Conservation (phyloP, 2,113 vertebrate species). For the Numida meleagris region DNA sequence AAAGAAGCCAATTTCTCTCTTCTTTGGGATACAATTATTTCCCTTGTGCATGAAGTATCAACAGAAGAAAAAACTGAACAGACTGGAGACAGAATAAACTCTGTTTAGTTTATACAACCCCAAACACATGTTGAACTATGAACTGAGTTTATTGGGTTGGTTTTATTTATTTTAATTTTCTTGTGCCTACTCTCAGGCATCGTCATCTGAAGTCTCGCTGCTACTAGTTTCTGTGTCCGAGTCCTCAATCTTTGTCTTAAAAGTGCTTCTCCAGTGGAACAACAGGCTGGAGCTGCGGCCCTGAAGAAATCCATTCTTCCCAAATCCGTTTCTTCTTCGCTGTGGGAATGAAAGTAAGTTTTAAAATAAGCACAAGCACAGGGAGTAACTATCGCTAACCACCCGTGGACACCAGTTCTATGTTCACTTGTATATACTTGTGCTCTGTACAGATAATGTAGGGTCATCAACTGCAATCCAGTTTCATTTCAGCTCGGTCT, state of each 20-base stretch:
- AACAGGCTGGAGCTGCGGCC: constrained; percentile 88
- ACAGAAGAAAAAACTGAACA: constrained; percentile 80
- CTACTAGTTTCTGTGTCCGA: constrained; percentile 96
- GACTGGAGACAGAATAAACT: constrained; percentile 82
- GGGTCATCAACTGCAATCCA: neutral
- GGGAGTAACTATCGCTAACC: neutral
- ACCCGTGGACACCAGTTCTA: neutral
- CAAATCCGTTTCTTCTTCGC: constrained; percentile 94
- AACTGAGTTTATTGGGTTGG: constrained; percentile 78
- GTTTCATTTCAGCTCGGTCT: neutral
- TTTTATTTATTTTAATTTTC: constrained; percentile 71
- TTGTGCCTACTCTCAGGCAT: constrained; percentile 86
- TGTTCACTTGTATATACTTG: neutral
- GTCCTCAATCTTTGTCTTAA: constrained; percentile 89
- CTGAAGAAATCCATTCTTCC: constrained; percentile 90
- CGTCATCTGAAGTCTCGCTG: constrained; percentile 95
- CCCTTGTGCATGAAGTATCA: constrained; percentile 92
- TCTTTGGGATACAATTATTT: constrained; percentile 94
- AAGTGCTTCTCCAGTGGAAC: constrained; percentile 93
- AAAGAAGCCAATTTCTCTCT: constrained; percentile 81
- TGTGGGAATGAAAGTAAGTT: constrained; percentile 66
- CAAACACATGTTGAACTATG: constrained; percentile 75
- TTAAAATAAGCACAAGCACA: neutral
- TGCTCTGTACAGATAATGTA: neutral
- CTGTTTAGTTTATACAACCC: constrained; percentile 77